A percentile compares a stretch with the other conserved stretches of the same genome.
Conservation (phyloP, 2,113 vertebrate species). For the Ictalurus punctatus region DNA sequence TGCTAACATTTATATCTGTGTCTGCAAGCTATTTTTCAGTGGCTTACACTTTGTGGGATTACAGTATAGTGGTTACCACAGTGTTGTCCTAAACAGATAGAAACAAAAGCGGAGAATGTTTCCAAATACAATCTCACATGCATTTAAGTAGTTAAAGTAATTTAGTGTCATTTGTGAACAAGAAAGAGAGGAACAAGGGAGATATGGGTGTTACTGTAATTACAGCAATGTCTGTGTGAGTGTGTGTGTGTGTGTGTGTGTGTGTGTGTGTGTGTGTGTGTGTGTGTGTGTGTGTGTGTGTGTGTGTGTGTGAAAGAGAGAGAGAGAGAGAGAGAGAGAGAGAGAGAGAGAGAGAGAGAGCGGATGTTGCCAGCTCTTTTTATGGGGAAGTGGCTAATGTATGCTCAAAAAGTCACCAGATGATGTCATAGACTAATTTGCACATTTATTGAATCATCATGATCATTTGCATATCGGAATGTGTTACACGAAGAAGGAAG, state of each 20-base stretch:
- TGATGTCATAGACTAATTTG: not conserved
- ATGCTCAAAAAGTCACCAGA: not conserved
- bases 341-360: not conserved
- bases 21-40: not conserved
- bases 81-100: not conserved
- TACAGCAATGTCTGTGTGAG: slow-evolving; percentile 18
- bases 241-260: slow-evolving; percentile 16
- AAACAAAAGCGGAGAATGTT: slow-evolving; percentile 5
- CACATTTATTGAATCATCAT: not conserved
- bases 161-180: slow-evolving; percentile 1
- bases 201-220: slow-evolving; percentile 23
- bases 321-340: not conserved
- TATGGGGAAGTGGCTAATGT: not conserved
- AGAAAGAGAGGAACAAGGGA: not conserved
- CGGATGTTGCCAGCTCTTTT: not conserved
- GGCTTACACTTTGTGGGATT: not conserved
- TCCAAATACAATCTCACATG: slow-evolving; percentile 1
- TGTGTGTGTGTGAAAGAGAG: too few species aligned
- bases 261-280: not conserved
- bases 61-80: not conserved
- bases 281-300: too few species aligned
- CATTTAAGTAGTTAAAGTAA: slow-evolving; percentile 14
- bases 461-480: not conserved
- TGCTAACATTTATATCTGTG: not conserved
- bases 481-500: not conserved